Base-by-base conservation (phyloP, 1,140 invertebrate species). In the Aphaenogaster floridana region DNA sequence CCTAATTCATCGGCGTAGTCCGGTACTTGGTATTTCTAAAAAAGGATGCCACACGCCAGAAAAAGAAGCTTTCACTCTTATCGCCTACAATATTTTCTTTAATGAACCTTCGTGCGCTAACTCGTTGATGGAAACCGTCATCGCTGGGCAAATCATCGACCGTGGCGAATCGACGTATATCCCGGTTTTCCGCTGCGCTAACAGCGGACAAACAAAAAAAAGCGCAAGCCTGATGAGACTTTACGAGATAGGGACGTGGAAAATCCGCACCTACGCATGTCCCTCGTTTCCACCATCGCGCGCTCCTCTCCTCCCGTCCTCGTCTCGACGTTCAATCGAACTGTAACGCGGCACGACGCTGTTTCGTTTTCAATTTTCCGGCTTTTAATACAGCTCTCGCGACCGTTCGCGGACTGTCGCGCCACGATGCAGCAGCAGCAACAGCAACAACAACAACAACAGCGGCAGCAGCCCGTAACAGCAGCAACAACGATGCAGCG, bases 311-410 rank as follows among this genome's bases (percentile, higher is more conserved):
- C 13, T 17, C 50, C 36, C 45, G 7, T 13, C 50, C 61, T 8
- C 3, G 28, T 45, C 52, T 28, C 52, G 54, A 34, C 11, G 36
- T 79, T 36, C 81, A 52, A 88, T 86, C 78, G 86, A 90, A 91
- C 77, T 36, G 36, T 42, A 83, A 64, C 78, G 36, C 74, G 17
- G 59, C 6, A 39, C 68, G 21, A 80, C 86, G 68, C 64, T 66
- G 88, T 90, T 90, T 86, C 81, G 76, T 90, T 90, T 91, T 90
- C 86, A 91, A 91, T 90, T 91, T 90, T 74, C 90, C 77, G 52
- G 64, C 86, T 90, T 91, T 91, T 90, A 90, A 91, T 90, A 88
- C 77, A 39, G 57, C 86, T 39, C 34, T 39, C 50, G 86, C 63
- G 74, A 72, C 34, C 68, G 68, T 63, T 71, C 74, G 21, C 68